Conservation (phyloP, 2,888 invertebrate genomes). For the Rapana venosa region DNA sequence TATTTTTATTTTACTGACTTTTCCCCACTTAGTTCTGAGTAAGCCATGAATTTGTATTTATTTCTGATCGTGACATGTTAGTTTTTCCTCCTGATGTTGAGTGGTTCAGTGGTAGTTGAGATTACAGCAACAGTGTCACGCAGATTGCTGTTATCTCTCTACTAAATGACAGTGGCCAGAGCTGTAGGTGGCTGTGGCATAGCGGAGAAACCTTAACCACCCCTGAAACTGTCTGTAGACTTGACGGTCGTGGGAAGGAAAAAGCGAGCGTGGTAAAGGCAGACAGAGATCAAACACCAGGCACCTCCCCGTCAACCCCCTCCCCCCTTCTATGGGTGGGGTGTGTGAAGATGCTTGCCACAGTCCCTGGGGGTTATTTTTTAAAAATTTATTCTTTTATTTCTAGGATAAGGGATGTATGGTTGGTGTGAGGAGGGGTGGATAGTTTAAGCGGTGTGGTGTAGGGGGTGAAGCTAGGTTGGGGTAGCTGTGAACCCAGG, state of each 20-base stretch:
- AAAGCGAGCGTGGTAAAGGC: conserved; percentile 35
- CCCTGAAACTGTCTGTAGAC: too few species aligned
- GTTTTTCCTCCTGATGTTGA: too few species aligned
- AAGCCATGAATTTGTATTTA: too few species aligned
- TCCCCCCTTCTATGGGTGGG: conserved; percentile 2
- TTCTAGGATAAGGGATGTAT: too few species aligned
- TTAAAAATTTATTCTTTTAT: too few species aligned
- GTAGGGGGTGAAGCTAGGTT: background rate
- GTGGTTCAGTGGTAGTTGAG: too few species aligned
- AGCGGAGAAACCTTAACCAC: background rate
- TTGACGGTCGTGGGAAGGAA: too few species aligned
- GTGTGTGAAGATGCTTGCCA: conserved; percentile 10
- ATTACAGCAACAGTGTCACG: too few species aligned
- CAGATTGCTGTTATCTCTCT: too few species aligned
- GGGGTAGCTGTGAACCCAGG: conserved; percentile 25
- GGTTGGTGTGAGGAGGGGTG: background rate
- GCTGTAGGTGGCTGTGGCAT: background rate
- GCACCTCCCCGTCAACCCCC: background rate
- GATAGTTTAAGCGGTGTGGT: conserved; percentile 9
- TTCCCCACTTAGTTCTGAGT: too few species aligned
- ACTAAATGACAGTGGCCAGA: background rate
- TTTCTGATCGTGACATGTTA: too few species aligned
- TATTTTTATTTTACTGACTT: too few species aligned
- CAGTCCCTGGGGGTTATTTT: conserved; percentile 44
- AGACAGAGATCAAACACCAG: conserved; percentile 37